phyloP scores from a whole-genome alignment of 2,797 vertebrate species.

The Liparis tanakae region DNA sequence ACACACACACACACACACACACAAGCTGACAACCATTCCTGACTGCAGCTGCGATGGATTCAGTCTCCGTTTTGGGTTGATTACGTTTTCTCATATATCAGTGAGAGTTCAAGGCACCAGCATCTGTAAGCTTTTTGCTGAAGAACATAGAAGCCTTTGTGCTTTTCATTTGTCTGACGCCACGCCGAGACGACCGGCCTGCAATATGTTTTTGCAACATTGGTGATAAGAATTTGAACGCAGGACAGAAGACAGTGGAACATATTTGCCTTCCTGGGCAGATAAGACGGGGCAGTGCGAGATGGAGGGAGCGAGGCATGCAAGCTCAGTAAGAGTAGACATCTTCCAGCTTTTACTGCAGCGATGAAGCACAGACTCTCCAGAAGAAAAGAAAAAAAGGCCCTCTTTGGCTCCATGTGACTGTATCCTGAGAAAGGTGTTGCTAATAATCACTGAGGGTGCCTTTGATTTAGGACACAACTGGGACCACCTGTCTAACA shows the following conservation, averaged over 20 bases:
- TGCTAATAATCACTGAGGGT: slow-evolving; percentile 32
- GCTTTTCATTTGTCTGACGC: neutral
- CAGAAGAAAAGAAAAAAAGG: neutral
- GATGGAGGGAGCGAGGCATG: neutral
- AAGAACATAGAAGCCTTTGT: slow-evolving; percentile 1
- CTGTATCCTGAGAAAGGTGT: slow-evolving; percentile 32
- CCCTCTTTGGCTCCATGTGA: slow-evolving; percentile 2
- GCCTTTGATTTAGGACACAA: slow-evolving; percentile 30
- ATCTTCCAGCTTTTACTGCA: slow-evolving; percentile 22
- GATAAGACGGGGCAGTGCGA: slow-evolving; percentile 5
- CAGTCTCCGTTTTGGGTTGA: neutral
- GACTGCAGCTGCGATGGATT: neutral
- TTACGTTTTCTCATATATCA: neutral
- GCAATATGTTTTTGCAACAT: neutral
- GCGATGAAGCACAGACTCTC: slow-evolving; percentile 20
- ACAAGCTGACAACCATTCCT: no score
- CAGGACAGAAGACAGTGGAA: neutral
- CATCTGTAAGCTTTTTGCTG: neutral
- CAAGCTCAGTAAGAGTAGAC: neutral
- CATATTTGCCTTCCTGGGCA: neutral
- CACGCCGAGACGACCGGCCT: neutral
- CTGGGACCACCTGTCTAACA: neutral
- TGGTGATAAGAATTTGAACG: slow-evolving; percentile 14
- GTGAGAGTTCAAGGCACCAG: neutral
- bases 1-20: slow-evolving; percentile 31